phyloP scores from a whole-genome alignment of 1,140 invertebrate species.

The Drosophila trapezifrons region DNA sequence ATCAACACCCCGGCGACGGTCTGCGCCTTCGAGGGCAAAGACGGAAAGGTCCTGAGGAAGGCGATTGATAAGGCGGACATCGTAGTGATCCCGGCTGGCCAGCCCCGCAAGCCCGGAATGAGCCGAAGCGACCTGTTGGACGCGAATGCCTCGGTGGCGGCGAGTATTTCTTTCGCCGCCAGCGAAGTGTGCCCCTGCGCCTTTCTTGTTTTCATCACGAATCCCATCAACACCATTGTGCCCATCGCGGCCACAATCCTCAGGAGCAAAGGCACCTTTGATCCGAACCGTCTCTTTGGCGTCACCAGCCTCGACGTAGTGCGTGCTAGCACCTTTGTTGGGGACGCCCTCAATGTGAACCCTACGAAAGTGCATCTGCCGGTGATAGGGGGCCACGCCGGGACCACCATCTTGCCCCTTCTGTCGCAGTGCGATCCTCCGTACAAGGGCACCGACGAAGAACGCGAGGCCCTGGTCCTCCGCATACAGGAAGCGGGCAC shows the following conservation, averaged over 20 bases:
- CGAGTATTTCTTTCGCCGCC: slow-evolving; percentile 90
- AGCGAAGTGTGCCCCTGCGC: slow-evolving; percentile 94
- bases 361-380: slow-evolving; percentile 92
- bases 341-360: slow-evolving; percentile 90
- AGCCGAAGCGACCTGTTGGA: slow-evolving; percentile 97
- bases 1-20: slow-evolving; percentile 90
- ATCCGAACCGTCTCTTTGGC: slow-evolving; percentile 96
- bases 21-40: slow-evolving; percentile 87
- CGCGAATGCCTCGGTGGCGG: slow-evolving; percentile 97
- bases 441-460: slow-evolving; percentile 88
- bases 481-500: slow-evolving; percentile 98
- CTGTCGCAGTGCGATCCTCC: slow-evolving; percentile 95
- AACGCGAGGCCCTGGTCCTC: slow-evolving; percentile 89
- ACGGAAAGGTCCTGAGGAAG: not conserved
- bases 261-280: slow-evolving; percentile 92
- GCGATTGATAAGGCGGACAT: slow-evolving; percentile 87
- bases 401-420: slow-evolving; percentile 97
- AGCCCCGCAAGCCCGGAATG: slow-evolving; percentile 97
- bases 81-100: slow-evolving; percentile 97
- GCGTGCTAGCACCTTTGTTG: slow-evolving; percentile 96
- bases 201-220: slow-evolving; percentile 96
- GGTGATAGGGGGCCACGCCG: slow-evolving; percentile 98
- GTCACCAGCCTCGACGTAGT: slow-evolving; percentile 98
- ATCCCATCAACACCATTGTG: slow-evolving; percentile 98
- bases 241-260: slow-evolving; percentile 97